Conservation (phyloP, 2,113 vertebrate species). For the Ictalurus furcatus region DNA sequence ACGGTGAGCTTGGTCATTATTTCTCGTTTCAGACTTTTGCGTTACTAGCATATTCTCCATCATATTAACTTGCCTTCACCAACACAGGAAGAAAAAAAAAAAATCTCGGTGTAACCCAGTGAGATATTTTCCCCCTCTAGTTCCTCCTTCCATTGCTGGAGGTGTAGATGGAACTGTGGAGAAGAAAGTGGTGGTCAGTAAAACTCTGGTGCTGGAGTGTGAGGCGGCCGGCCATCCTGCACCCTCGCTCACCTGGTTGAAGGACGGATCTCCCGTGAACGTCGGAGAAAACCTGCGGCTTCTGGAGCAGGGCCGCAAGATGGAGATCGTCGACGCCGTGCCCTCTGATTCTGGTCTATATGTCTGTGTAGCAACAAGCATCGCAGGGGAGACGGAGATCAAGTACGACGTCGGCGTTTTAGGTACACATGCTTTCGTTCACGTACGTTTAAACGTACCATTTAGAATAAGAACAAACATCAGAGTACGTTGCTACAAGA, state of each 20-base stretch:
- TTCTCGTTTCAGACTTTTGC: not conserved
- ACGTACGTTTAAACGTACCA: not conserved
- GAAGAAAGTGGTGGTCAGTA: slow-evolving; percentile 80
- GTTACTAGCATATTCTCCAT: not conserved
- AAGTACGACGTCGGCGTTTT: slow-evolving; percentile 88
- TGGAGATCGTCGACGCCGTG: slow-evolving; percentile 75
- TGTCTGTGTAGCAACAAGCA: slow-evolving; percentile 87
- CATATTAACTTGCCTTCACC: not conserved
- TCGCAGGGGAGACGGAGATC: slow-evolving; percentile 90
- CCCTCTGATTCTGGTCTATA: slow-evolving; percentile 83
- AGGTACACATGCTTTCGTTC: slow-evolving; percentile 70
- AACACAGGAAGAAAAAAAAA: too few relatives aligned
- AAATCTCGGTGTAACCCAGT: not conserved
- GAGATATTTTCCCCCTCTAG: slow-evolving; percentile 61
- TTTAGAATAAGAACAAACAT: not conserved
- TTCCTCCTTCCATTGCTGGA: slow-evolving; percentile 86
- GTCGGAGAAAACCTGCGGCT: slow-evolving; percentile 73
- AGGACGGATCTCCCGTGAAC: slow-evolving; percentile 84
- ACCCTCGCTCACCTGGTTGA: slow-evolving; percentile 91
- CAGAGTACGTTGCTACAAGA: not conserved
- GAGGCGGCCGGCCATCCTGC: slow-evolving; percentile 85
- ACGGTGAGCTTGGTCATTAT: slow-evolving; percentile 74
- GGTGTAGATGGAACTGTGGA: slow-evolving; percentile 67
- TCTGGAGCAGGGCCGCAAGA: slow-evolving; percentile 79
- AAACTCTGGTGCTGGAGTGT: slow-evolving; percentile 81